Conservation (phyloP, 2,113 vertebrate species). For the Laticauda colubrina region DNA sequence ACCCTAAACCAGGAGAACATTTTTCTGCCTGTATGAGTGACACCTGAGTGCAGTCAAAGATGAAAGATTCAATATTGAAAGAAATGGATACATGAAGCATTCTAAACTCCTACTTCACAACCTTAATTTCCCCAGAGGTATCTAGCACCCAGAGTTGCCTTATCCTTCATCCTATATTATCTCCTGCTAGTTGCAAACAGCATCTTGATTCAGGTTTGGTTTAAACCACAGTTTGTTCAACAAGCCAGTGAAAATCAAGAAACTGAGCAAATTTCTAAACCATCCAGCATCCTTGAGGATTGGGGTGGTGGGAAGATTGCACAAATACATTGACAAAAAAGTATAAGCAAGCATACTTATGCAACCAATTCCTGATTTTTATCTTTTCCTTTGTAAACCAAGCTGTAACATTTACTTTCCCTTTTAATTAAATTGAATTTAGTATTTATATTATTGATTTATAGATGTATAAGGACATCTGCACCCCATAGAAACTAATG, state of each 20-base stretch:
- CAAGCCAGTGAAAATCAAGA: background rate
- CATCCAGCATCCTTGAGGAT: background rate
- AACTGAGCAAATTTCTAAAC: background rate
- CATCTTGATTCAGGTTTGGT: background rate
- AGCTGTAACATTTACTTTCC: background rate
- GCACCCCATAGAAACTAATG: background rate
- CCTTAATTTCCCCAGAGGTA: background rate
- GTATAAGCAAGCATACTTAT: background rate
- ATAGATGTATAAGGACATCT: background rate
- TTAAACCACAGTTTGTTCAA: background rate
- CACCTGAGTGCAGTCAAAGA: conserved; percentile 63
- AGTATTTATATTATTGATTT: background rate
- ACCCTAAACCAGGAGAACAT: conserved; percentile 58
- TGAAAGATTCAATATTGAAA: background rate
- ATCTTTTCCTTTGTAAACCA: background rate
- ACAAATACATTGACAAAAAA: background rate
- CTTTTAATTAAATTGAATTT: background rate
- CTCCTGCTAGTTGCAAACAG: background rate
- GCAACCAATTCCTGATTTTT: background rate
- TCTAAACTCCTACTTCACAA: conserved; percentile 3
- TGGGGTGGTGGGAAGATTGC: background rate
- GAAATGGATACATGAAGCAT: conserved; percentile 36
- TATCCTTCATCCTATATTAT: background rate
- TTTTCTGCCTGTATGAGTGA: conserved; percentile 44
- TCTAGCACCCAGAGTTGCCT: background rate